A percentile compares a stretch with the other conserved stretches of the same genome.
Conservation (phyloP, 2,797 vertebrate genomes). For the Protosalanx chinensis region DNA sequence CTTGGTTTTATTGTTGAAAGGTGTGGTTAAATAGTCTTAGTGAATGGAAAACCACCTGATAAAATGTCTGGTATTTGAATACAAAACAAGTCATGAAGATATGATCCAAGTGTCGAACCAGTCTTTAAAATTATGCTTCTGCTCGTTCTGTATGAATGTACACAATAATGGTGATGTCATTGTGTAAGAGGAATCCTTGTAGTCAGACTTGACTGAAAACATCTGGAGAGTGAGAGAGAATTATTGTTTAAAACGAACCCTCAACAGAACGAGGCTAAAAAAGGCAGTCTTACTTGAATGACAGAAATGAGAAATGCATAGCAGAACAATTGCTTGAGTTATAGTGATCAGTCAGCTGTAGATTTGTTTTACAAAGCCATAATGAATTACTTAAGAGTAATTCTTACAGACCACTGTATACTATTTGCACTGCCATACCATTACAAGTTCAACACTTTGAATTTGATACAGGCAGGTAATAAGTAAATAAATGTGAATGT, state of each 20-base stretch:
- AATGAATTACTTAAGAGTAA: not conserved
- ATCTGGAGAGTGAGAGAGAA: constrained; percentile 27
- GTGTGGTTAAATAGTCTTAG: too few species aligned
- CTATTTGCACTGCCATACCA: not conserved
- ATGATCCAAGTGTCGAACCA: constrained; percentile 16
- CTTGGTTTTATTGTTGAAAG: too few species aligned
- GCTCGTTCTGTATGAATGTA: constrained; percentile 21
- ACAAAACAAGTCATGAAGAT: not conserved
- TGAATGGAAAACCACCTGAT: too few species aligned
- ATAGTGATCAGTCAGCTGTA: not conserved
- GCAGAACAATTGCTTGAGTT: constrained; percentile 19
- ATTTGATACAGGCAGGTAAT: constrained; percentile 3
- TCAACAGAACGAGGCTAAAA: constrained; percentile 19
- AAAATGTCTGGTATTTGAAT: not conserved
- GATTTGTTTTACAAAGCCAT: not conserved
- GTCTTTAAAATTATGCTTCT: constrained; percentile 17
- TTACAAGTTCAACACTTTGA: constrained; percentile 3
- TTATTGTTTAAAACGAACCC: constrained; percentile 14
- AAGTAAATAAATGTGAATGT: too few species aligned
- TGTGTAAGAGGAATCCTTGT: constrained; percentile 42
- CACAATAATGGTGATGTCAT: constrained; percentile 42
- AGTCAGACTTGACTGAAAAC: constrained; percentile 40
- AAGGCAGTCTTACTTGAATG: constrained; percentile 13
- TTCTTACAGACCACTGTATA: not conserved
- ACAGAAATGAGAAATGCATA: constrained; percentile 14